Conservation (phyloP, 2,888 invertebrate species). For the Pharmacophagus antenor region DNA sequence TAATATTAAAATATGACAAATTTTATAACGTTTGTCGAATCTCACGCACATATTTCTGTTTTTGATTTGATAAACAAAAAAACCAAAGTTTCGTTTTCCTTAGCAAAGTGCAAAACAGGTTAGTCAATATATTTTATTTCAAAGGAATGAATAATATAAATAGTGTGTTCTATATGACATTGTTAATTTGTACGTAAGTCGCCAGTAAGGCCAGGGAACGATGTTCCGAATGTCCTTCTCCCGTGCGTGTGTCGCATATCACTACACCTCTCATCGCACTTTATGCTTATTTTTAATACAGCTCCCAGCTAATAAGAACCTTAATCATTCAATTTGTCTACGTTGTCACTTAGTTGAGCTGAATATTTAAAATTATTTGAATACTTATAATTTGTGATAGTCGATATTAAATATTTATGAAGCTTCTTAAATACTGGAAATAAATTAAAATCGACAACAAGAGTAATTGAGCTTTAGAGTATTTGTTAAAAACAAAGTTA, state of each 20-base stretch:
- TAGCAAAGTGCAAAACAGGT: constrained; percentile 15
- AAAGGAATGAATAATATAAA: constrained; percentile 32
- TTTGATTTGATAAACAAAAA: constrained; percentile 1
- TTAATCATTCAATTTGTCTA: constrained; percentile 2
- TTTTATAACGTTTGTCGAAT: background rate
- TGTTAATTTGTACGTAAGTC: constrained; percentile 40
- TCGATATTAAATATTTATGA: constrained; percentile 12
- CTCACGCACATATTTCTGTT: background rate
- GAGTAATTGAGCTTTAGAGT: constrained; percentile 15
- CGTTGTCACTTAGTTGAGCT: background rate
- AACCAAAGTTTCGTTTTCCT: constrained; percentile 11
- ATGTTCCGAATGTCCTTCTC: constrained; percentile 42
- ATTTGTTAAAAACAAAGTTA: constrained; percentile 5
- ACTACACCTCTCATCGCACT: constrained; percentile 11
- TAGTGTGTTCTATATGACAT: constrained; percentile 40
- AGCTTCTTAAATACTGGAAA: constrained; percentile 1
- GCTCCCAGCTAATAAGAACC: constrained; percentile 16
- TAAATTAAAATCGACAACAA: constrained; percentile 13
- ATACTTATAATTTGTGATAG: background rate
- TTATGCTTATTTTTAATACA: constrained; percentile 7
- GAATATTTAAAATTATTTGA: background rate
- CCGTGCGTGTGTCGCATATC: constrained; percentile 50
- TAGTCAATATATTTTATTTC: background rate
- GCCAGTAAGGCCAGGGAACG: constrained; percentile 53
- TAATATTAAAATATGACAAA: constrained; percentile 2